Conservation (phyloP, 53 echinoderm and acorn worm species). For the Mesocentrotus franciscanus region DNA sequence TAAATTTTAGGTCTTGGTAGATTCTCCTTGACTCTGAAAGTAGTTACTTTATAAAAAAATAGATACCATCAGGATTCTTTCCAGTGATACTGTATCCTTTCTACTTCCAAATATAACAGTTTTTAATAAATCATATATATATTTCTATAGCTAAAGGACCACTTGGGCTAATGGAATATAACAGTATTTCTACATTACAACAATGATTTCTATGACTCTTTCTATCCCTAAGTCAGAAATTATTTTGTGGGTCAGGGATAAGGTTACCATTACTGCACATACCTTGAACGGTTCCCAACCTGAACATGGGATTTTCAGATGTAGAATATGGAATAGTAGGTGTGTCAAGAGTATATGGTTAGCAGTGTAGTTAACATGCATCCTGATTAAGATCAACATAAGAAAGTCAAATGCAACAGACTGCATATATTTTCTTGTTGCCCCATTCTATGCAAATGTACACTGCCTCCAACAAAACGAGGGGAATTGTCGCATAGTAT, state of each 20-base stretch:
- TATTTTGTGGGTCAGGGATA: not conserved
- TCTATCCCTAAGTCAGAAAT: not conserved
- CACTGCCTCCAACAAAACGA: constrained; percentile 12
- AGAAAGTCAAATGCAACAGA: not conserved
- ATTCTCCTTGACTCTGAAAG: not conserved
- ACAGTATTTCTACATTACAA: not conserved
- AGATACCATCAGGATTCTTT: not conserved
- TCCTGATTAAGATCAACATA: not conserved
- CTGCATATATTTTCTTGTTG: constrained; percentile 26
- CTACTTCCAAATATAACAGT: not conserved
- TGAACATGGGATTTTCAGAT: not conserved
- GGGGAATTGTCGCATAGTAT: not conserved
- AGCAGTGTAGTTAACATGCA: not conserved
- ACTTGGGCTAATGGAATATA: not conserved
- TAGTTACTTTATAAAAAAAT: not conserved
- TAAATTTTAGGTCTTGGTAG: not conserved
- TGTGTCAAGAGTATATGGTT: not conserved
- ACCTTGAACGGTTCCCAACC: not conserved
- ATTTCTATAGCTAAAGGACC: not conserved
- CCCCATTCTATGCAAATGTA: constrained; percentile 47
- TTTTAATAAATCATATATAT: not conserved
- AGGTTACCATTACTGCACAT: not conserved
- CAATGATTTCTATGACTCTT: not conserved
- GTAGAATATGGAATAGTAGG: not conserved
- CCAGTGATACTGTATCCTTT: not conserved